Base-by-base conservation (phyloP, 2,797 vertebrate genomes). In the Chelmon rostratus region DNA sequence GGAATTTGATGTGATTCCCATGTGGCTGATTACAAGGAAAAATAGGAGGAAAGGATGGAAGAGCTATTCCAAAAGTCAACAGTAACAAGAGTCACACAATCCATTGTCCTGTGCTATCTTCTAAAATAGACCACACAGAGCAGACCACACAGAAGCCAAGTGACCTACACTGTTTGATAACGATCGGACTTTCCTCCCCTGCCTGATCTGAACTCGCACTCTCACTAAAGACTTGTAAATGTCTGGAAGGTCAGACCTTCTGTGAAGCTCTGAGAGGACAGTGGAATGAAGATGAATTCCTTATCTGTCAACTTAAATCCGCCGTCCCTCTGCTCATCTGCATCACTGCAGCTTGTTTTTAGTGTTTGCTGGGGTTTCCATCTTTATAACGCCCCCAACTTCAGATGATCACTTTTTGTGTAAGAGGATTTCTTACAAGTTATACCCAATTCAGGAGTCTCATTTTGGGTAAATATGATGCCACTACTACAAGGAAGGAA, bases 1-100 rank as follows among this genome's bases (percentile, higher is more conserved):
- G 38, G 81, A 82, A 80, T 86, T 84, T 91, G 25, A 89, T 56
- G 47, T 19, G 28, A 91, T 61, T 86, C 83, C 86, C 85, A 84
- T 78, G 84, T 61, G 84, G 38, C 25, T 44, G 37, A 68, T 53
- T 53, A 23, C 37, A 15, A 79, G 42, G 67, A 64, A 84, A 85
- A 78, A 70, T 35, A 25, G 74, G 79, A 74, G 78, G 79, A 84
- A 63, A 46, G 54, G 25, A 83, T 66, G 68, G 73, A 85, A 85
- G 64, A 56, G 58, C 23, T 40, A 46, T 72, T 67, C 68, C 62
- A 70, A 37, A 61, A 72, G 19, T 83, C 74, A 85, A 86, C 73
- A 86, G 71, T 64, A 76, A 38, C 67, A 86, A 40, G 56, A 58
- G 9, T 56, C 49, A 54, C 73, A 74, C 47, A 70, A 74, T 64